A percentile compares a stretch with the other conserved stretches of the same genome.
Conservation (phyloP, 1,140 invertebrate species). For the Eriocheir sinensis region DNA sequence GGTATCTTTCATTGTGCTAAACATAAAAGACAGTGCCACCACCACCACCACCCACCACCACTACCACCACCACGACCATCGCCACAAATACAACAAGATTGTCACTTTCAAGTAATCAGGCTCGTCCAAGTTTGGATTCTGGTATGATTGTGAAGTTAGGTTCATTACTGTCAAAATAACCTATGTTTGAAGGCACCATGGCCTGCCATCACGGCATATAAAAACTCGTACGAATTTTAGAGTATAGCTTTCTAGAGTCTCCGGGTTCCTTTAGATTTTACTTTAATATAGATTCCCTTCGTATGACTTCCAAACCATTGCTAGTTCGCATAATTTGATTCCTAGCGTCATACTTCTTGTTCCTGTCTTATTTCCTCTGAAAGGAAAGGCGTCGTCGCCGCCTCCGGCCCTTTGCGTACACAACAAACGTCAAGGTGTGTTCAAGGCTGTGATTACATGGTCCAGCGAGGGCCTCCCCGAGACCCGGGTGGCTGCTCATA, state of each 20-base stretch:
- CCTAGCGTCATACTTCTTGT: background rate
- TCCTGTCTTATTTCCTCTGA: background rate
- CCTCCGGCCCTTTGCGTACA: background rate
- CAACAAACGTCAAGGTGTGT: background rate
- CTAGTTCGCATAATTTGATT: background rate
- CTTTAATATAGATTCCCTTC: background rate
- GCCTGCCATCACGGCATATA: background rate
- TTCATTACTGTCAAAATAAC: no score
- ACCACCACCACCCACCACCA: no score
- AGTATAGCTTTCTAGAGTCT: background rate
- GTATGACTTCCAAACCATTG: background rate
- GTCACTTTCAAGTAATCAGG: no score
- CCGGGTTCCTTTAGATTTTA: background rate
- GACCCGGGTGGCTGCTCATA: background rate
- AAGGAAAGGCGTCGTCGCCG: background rate
- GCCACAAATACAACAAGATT: no score
- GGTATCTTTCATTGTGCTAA: no score
- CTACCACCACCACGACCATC: no score
- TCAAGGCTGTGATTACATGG: background rate
- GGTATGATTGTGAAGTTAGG: no score
- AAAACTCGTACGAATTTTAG: background rate
- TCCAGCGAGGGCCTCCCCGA: background rate
- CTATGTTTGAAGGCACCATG: background rate
- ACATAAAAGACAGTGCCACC: no score
- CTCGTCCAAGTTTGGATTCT: no score